Conservation (phyloP, 1,140 invertebrate species). For the Papilio helenus region DNA sequence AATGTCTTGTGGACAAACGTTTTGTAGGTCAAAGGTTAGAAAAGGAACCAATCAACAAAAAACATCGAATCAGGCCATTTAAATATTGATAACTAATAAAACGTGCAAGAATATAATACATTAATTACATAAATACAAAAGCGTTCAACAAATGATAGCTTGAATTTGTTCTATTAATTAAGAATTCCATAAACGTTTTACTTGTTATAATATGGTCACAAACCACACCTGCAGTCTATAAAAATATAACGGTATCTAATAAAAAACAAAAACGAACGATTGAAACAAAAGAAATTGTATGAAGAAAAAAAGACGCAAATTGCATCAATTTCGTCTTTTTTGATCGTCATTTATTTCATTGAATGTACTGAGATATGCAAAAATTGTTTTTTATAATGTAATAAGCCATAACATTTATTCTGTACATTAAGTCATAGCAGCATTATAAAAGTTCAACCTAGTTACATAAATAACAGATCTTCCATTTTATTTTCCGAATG, state of each 20-base stretch:
- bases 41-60: slow-evolving; percentile 7
- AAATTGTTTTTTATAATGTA: too few relatives aligned
- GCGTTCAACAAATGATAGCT: background rate
- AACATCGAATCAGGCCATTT: background rate
- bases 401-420: too few relatives aligned
- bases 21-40: background rate
- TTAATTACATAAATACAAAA: too few relatives aligned
- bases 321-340: too few relatives aligned
- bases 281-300: background rate
- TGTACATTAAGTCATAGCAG: background rate
- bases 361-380: too few relatives aligned
- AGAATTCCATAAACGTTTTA: background rate
- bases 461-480: background rate
- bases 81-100: background rate
- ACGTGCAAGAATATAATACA: background rate
- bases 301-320: too few relatives aligned
- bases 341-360: too few relatives aligned
- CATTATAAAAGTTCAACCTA: background rate
- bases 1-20: background rate
- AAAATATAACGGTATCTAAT: background rate
- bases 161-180: background rate
- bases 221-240: background rate
- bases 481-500: background rate
- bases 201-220: background rate
- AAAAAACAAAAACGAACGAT: background rate